These are phyloP conservation scores for Pygoscelis antarcticus DNA, from an alignment of 2,113 vertebrate genomes.

Conservation along the genomic window DNA sequence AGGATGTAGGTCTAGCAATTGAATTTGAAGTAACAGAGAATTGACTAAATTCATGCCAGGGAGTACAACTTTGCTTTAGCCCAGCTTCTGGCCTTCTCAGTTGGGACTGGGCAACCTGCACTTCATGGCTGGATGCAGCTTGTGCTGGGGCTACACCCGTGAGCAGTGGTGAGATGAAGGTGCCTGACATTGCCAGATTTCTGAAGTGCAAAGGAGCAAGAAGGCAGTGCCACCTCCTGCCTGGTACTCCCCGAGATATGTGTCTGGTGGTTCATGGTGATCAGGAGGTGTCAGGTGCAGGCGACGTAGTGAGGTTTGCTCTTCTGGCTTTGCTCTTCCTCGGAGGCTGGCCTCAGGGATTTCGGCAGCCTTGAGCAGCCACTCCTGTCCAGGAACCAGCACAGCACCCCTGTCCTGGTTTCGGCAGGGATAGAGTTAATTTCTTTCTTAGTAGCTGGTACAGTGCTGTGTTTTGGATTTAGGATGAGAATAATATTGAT, in stretches of 20 bases:
- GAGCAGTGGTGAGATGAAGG: not conserved
- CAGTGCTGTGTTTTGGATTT: too few relatives aligned
- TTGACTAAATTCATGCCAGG: not conserved
- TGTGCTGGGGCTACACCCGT: rapidly evolving
- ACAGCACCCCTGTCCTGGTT: not conserved
- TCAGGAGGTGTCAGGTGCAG: not conserved
- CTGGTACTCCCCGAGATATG: rapidly evolving
- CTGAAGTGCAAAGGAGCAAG: not conserved
- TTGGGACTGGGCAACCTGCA: rapidly evolving
- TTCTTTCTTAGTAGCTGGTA: too few relatives aligned
- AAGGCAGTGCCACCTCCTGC: not conserved
- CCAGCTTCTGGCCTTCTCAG: not conserved
- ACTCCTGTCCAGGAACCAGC: not conserved
- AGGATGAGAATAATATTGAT: too few relatives aligned
- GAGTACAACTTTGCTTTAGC: not conserved
- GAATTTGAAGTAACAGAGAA: not conserved
- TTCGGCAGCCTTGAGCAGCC: not conserved
- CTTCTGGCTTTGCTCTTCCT: not conserved
- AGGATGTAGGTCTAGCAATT: not conserved
- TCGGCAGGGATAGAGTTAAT: too few relatives aligned
- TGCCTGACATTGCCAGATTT: not conserved
- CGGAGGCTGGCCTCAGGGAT: not conserved
- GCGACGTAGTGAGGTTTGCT: not conserved
- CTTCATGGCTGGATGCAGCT: not conserved
- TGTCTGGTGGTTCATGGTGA: not conserved